These are phyloP conservation scores for Spilarctia lutea DNA, from an alignment of 2,888 invertebrate species.

Conservation along the genomic window DNA sequence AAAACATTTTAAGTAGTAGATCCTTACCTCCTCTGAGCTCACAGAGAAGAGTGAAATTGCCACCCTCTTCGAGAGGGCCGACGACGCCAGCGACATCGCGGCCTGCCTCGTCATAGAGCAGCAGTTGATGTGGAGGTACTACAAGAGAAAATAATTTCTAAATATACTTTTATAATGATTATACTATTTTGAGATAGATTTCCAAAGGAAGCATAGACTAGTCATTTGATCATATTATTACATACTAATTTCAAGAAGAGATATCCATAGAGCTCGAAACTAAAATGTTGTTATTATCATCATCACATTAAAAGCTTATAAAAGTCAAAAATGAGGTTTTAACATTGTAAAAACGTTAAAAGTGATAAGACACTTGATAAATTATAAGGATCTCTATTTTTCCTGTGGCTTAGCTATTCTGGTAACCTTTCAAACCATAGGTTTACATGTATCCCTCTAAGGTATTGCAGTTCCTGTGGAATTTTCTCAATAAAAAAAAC, in stretches of 20 bases:
- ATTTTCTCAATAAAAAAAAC: background rate
- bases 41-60: slow-evolving; percentile 79
- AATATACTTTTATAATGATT: background rate
- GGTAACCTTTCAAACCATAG: too few species aligned
- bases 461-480: too few species aligned
- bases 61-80: slow-evolving; percentile 90
- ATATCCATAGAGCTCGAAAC: too few species aligned
- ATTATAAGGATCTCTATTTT: too few species aligned
- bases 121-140: slow-evolving; percentile 95
- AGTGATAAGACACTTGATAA: too few species aligned
- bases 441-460: too few species aligned
- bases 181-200: background rate
- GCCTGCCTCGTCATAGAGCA: slow-evolving; percentile 93
- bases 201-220: background rate
- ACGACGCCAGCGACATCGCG: slow-evolving; percentile 92
- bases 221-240: background rate
- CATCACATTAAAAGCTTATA: too few species aligned
- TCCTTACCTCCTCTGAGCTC: slow-evolving; percentile 78
- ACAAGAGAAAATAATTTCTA: slow-evolving; percentile 53
- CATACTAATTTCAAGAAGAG: background rate
- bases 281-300: too few species aligned
- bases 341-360: too few species aligned
- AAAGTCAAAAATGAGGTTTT: too few species aligned
- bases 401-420: too few species aligned
- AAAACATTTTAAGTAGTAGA: background rate